These are phyloP conservation scores for Megaleporinus macrocephalus DNA, from an alignment of 2,113 vertebrate species.

Conservation along the genomic window DNA sequence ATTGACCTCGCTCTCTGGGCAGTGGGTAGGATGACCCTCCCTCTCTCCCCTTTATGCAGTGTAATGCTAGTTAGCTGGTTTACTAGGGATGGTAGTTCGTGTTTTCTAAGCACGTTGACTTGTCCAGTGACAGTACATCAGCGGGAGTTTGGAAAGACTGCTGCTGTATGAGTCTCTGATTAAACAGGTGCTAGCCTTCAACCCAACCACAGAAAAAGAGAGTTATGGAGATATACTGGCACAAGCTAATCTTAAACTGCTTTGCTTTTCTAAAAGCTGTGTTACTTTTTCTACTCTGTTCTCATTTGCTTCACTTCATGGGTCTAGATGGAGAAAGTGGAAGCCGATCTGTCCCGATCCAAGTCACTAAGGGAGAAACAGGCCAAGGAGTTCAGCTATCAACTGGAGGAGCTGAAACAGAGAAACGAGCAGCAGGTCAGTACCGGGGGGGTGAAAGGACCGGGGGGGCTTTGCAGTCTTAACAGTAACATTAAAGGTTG, in stretches of 20 bases:
- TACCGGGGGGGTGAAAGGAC: constrained; percentile 5
- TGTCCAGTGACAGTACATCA: too few species aligned
- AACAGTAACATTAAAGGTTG: neutral
- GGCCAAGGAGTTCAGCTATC: constrained; percentile 84
- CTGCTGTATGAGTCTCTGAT: too few species aligned
- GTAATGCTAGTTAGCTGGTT: too few species aligned
- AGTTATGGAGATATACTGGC: too few species aligned
- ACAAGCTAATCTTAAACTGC: neutral
- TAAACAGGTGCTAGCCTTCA: too few species aligned
- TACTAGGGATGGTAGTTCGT: too few species aligned
- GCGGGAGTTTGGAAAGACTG: too few species aligned
- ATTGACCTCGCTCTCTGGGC: too few species aligned
- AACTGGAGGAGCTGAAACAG: constrained; percentile 84
- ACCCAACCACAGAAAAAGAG: too few species aligned
- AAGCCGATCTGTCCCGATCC: constrained; percentile 87
- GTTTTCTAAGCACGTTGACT: too few species aligned
- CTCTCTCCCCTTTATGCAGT: too few species aligned
- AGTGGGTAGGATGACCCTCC: too few species aligned
- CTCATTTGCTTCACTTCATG: constrained; percentile 31
- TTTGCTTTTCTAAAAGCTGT: neutral
- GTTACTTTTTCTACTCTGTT: neutral
- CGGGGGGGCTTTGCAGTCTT: neutral
- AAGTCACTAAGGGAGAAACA: constrained; percentile 90
- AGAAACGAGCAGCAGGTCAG: constrained; percentile 89
- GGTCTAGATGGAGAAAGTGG: constrained; percentile 90